Base-by-base conservation (phyloP, 2,113 vertebrate genomes). In the Poeciliopsis occidentalis region DNA sequence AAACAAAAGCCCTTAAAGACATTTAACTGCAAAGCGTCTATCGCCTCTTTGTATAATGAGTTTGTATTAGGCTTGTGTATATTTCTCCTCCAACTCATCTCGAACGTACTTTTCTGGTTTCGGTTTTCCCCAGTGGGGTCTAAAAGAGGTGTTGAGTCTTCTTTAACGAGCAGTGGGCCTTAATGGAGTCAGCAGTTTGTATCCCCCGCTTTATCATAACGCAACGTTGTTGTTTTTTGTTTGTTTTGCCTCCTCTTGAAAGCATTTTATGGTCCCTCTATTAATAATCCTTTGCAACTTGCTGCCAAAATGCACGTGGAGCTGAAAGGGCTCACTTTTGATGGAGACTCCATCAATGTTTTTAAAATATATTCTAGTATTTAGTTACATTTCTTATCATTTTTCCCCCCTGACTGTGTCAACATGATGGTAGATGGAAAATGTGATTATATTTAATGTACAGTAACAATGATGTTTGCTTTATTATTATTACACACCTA, bases 311-410 rank as follows among this genome's bases (percentile, higher is more conserved):
- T 30, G 64, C 51, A 62, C 32, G 6, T 27, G 5, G 19, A 62
- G 73, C 60, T 76, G 32, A 29, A 72, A 75, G 51, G 54, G 24
- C 61, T 68, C 31, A 41, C 51, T 51, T 4, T 19, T 51, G 75
- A 73, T 31, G 75, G 64, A 75, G 78, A 75, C 75, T 85, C 71
- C 79, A 89, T 90, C 86, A 89, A 88, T 82, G 82, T 78, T 84
- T 74, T 84, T 83, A 84, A 87, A 27, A 12, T 67, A 26, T 78
- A 92, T 89, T 88, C 65, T 78, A 17, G 84, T 90, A 85, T 90
- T 12, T 82, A 86, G 85, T 86, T 91, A 66, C 66, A 80, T 73
- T 84, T 13, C 41, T 13, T 47, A 17, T 37, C 34, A 34, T 34
- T 54, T 24, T 15, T 54, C 15, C 7, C 19, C 8, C 7, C 22